Percentiles rank a stretch among this genome's conserved stretches.
phyloP scores from a whole-genome alignment of 2,797 vertebrate species.

The Rhynchotus rufescens region DNA sequence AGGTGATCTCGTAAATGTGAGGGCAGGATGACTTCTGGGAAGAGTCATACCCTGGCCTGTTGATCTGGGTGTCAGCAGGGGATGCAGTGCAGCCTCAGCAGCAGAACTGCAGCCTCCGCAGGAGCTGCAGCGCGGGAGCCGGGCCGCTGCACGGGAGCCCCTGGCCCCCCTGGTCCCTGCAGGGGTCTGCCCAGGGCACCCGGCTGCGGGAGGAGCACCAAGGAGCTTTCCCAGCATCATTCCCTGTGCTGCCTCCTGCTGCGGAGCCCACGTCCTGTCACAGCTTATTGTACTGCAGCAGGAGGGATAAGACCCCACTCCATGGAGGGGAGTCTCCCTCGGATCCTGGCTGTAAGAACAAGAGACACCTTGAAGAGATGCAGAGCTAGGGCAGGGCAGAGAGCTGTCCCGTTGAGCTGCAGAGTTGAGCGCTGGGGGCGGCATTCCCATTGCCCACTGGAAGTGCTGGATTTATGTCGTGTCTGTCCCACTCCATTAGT shows the following conservation, averaged over 20 bases:
- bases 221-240: slow-evolving; percentile 40
- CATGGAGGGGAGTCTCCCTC: not conserved
- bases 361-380: not conserved
- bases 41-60: not conserved
- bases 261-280: not conserved
- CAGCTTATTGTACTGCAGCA: not conserved
- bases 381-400: not conserved
- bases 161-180: not conserved
- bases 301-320: not conserved
- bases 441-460: fast-evolving
- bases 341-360: not conserved
- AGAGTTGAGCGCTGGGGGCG: not conserved
- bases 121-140: fast-evolving
- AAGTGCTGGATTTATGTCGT: not conserved
- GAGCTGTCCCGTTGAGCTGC: not conserved
- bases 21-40: slow-evolving; percentile 2
- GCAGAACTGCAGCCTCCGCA: fast-evolving
- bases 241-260: slow-evolving; percentile 28
- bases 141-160: not conserved
- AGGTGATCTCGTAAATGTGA: not conserved
- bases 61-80: not conserved
- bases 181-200: slow-evolving; percentile 9
- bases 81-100: not conserved
- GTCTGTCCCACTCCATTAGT: not conserved
- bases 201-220: slow-evolving; percentile 6